phyloP scores from a whole-genome alignment of 2,113 vertebrate genomes.

The Lycocorax pyrrhopterus region DNA sequence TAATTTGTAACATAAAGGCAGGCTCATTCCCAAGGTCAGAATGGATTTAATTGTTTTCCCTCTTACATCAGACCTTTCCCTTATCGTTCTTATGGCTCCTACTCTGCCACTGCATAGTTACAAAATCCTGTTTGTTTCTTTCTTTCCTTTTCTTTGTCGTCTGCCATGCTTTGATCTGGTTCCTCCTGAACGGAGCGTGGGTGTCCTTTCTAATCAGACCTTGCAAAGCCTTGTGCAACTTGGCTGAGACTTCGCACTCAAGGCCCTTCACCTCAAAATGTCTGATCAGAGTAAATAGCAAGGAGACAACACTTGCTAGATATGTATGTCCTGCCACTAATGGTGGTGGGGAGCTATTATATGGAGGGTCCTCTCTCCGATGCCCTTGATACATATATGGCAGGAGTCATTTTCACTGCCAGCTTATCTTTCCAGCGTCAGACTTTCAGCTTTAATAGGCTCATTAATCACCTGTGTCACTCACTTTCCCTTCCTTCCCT shows the following conservation, averaged over 20 bases:
- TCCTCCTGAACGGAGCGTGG: not conserved
- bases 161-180: not conserved
- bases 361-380: constrained; percentile 21
- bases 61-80: not conserved
- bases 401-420: constrained; percentile 56
- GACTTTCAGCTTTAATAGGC: constrained; percentile 57
- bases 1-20: not conserved
- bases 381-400: constrained; percentile 40
- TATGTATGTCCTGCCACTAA: constrained; percentile 15
- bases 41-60: not conserved
- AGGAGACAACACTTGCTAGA: not conserved
- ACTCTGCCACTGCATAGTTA: not conserved
- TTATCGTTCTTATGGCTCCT: not conserved
- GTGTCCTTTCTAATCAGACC: constrained; percentile 11
- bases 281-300: not conserved
- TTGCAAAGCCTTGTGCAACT: not conserved
- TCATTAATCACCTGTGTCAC: constrained; percentile 65
- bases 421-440: constrained; percentile 62
- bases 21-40: not conserved
- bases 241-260: not conserved
- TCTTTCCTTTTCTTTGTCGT: not conserved
- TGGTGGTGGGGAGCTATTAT: constrained; percentile 9
- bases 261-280: constrained; percentile 39
- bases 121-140: not conserved
- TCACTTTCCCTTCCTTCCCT: constrained; percentile 45